phyloP scores from a whole-genome alignment of 2,888 invertebrate species.

The Mesorhabditis spiculigera region DNA sequence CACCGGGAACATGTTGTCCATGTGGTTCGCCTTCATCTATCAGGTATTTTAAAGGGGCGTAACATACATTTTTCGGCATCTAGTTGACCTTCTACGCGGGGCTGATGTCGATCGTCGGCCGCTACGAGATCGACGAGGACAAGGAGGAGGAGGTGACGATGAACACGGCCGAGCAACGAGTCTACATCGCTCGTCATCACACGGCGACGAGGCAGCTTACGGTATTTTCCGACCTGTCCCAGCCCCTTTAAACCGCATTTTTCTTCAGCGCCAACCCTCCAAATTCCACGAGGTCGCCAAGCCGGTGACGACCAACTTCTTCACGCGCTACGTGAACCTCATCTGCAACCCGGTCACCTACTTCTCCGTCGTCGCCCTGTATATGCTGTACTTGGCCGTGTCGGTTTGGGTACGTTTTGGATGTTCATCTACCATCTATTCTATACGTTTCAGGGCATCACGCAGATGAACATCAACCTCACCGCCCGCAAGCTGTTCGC shows the following conservation, averaged over 20 bases:
- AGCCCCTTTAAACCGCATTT: not conserved
- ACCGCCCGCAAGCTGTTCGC: slow-evolving; percentile 53
- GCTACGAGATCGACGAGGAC: slow-evolving; percentile 43
- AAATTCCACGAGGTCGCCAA: slow-evolving; percentile 56
- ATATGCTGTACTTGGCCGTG: slow-evolving; percentile 43
- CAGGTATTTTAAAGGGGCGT: slow-evolving; percentile 23
- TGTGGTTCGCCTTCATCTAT: slow-evolving; percentile 47
- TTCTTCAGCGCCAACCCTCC: slow-evolving; percentile 46
- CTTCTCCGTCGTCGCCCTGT: slow-evolving; percentile 28
- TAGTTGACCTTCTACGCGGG: slow-evolving; percentile 53
- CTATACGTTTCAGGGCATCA: slow-evolving; percentile 41
- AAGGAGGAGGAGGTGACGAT: slow-evolving; percentile 24
- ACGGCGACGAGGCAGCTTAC: slow-evolving; percentile 10
- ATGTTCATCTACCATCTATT: not conserved
- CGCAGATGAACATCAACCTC: slow-evolving; percentile 52
- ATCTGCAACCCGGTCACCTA: slow-evolving; percentile 40
- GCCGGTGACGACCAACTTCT: slow-evolving; percentile 44
- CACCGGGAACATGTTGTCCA: slow-evolving; percentile 48
- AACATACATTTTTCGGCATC: not conserved
- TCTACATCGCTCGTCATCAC: slow-evolving; percentile 11
- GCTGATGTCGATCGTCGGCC: slow-evolving; percentile 48
- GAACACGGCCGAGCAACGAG: slow-evolving; percentile 17
- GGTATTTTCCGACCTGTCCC: slow-evolving; percentile 10
- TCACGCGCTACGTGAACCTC: slow-evolving; percentile 33
- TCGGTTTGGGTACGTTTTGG: slow-evolving; percentile 40